Evolutionary conservation across 2,888 invertebrate genomes (phyloP).

Genomic region (Drosophila yooni): DNA sequence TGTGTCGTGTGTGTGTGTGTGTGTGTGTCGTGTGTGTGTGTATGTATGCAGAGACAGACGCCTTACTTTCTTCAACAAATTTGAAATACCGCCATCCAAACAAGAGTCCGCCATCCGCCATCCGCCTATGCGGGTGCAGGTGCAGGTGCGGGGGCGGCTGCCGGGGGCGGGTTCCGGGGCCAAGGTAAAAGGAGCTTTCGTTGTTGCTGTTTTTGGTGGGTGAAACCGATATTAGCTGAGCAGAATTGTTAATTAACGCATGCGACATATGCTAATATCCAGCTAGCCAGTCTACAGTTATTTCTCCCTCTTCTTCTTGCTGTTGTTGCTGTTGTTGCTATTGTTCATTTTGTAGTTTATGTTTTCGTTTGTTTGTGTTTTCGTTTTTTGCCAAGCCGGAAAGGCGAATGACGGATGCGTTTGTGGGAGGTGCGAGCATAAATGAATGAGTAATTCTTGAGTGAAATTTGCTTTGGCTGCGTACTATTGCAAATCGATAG

Average conservation of each 20-base stretch:
- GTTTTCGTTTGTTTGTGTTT: neutral
- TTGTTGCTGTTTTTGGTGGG: slow-evolving; percentile 66
- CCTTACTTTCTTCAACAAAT: slow-evolving; percentile 70
- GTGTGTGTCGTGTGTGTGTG: neutral
- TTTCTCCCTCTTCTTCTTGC: neutral
- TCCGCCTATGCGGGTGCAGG: slow-evolving; percentile 1
- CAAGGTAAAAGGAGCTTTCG: slow-evolving; percentile 68
- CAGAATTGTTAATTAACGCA: slow-evolving; percentile 81
- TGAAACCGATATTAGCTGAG: slow-evolving; percentile 83
- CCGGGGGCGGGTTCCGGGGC: neutral
- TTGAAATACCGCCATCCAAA: slow-evolving; percentile 57
- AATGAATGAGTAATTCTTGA: slow-evolving; percentile 23
- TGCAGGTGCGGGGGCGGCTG: neutral
- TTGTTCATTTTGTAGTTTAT: neutral
- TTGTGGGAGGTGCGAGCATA: slow-evolving; percentile 1
- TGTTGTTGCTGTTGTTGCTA: neutral
- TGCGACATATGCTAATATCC: slow-evolving; percentile 69
- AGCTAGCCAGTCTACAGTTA: slow-evolving; percentile 28
- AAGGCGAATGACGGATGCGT: slow-evolving; percentile 50
- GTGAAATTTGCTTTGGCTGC: slow-evolving; percentile 28
- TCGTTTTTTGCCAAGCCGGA: slow-evolving; percentile 32
- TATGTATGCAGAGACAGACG: neutral
- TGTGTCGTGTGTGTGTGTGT: neutral
- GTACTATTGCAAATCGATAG: neutral
- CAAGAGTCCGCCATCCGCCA: slow-evolving; percentile 35